Evolutionary conservation across 2,113 vertebrate species (phyloP), one percentile per base, ranked within the genome.

Genomic region (Ameiurus melas): DNA sequence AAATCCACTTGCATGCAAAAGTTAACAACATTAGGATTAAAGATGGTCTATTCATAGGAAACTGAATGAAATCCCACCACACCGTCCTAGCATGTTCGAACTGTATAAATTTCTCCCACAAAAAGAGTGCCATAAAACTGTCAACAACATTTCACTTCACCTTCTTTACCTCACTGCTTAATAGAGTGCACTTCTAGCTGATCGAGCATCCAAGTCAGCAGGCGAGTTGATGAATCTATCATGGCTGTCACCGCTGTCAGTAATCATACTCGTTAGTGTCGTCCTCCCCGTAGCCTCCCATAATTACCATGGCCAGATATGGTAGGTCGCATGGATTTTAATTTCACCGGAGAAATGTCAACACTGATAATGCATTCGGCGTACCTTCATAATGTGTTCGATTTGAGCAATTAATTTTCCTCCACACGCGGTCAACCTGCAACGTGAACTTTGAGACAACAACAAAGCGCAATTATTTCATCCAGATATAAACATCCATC

Each of bases 391-490:
- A 78, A 88, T 80, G 80, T 36, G 83, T 64, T 82, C 30, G 51
- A 82, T 88, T 83, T 51, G 14, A 88, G 82, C 70, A 53, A 84
- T 88, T 86, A 71, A 84, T 89, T 85, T 84, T 84, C 7, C 60
- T 84, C 87, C 20, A 86, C 62, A 55, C 20, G 70, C 25, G 73
- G 88, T 88, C 73, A 90, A 83, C 78, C 75, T 58, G 13, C 8
- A 43, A 84, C n/a, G 14, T 84, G 81, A 83, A 82, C 81, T 88
- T 19, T 64, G 36, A 39, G 73, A 73, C 70, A 75, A 90, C 80
- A 86, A 78, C 77, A 88, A 86, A 60, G 30, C 17, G 27, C 64
- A 80, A 80, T 86, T 83, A 88, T 71, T 80, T 77, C 30, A 83
- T 2, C n/a, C 78, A 86, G 84, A 70, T 33, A 83, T 66, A 88